Evolutionary conservation across 1,140 invertebrate genomes (phyloP).

Genomic region (Paraescarpia echinospica): DNA sequence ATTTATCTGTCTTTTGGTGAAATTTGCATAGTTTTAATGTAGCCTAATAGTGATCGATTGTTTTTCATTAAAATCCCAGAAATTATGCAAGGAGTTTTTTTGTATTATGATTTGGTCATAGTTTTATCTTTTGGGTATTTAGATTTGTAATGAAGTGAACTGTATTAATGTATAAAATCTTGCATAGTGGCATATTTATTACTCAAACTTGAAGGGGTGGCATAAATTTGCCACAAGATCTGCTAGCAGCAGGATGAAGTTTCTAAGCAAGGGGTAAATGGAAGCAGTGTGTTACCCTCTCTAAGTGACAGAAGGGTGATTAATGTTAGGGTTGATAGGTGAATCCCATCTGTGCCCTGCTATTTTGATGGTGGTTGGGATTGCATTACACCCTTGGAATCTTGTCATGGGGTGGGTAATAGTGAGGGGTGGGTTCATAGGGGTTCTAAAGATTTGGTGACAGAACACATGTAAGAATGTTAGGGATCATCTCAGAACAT

Average conservation of each 20-base stretch:
- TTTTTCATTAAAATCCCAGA: neutral
- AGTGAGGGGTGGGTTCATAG: neutral
- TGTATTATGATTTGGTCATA: neutral
- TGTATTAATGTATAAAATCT: no score
- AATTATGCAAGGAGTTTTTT: neutral
- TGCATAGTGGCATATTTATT: no score
- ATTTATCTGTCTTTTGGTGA: neutral
- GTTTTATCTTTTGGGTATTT: neutral
- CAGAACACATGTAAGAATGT: neutral
- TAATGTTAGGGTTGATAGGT: slow-evolving; percentile 1
- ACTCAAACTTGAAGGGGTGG: no score
- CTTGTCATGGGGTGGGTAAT: neutral
- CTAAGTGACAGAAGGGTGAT: neutral
- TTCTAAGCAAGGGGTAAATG: neutral
- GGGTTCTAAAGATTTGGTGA: neutral
- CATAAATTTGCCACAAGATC: neutral
- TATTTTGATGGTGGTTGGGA: slow-evolving; percentile 1
- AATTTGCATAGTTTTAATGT: neutral
- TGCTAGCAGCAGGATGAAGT: neutral
- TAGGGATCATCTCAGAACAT: no score
- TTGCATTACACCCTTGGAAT: neutral
- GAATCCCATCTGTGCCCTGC: neutral
- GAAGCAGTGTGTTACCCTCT: neutral
- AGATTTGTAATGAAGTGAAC: no score
- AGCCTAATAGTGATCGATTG: no score